A percentile compares a stretch with the other conserved stretches of the same genome.
Evolutionary conservation across 2,113 vertebrate species (phyloP).

Genomic region (Acrocephalus arundinaceus): DNA sequence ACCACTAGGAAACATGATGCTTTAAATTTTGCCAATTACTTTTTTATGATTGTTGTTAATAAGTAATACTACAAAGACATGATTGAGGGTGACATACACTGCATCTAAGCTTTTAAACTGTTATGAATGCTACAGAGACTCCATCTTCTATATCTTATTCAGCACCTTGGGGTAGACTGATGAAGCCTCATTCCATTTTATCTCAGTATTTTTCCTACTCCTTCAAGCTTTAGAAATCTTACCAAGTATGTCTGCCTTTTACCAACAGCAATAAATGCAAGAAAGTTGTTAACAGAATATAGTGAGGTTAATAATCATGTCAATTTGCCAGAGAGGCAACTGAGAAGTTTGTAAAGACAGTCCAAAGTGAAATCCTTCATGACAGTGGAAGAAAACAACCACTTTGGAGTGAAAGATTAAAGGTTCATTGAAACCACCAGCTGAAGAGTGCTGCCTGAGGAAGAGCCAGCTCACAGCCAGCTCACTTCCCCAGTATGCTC

Average conservation of each 20-base stretch:
- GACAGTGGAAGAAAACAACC: neutral
- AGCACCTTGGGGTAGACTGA: neutral
- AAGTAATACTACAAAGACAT: conserved; percentile 33
- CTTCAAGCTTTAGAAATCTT: neutral
- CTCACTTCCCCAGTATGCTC: neutral
- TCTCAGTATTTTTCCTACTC: neutral
- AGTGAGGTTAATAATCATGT: neutral
- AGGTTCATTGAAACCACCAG: neutral
- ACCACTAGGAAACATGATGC: neutral
- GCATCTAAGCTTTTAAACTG: conserved; percentile 53
- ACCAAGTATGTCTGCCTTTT: neutral
- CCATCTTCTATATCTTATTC: conserved; percentile 13
- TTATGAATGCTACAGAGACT: conserved; percentile 55
- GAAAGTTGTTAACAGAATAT: neutral
- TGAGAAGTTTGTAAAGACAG: neutral
- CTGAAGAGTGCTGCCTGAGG: neutral
- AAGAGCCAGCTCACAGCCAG: neutral
- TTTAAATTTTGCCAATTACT: conserved; percentile 32
- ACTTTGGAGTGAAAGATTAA: neutral
- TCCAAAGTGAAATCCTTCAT: neutral
- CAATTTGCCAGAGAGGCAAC: neutral
- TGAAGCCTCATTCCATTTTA: neutral
- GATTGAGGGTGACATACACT: conserved; percentile 6
- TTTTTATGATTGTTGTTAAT: conserved; percentile 58
- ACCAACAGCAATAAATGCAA: neutral